Evolutionary conservation across 2,888 invertebrate species (phyloP), one percentile per base, ranked within the genome.

Genomic region (Spodoptera littoralis): DNA sequence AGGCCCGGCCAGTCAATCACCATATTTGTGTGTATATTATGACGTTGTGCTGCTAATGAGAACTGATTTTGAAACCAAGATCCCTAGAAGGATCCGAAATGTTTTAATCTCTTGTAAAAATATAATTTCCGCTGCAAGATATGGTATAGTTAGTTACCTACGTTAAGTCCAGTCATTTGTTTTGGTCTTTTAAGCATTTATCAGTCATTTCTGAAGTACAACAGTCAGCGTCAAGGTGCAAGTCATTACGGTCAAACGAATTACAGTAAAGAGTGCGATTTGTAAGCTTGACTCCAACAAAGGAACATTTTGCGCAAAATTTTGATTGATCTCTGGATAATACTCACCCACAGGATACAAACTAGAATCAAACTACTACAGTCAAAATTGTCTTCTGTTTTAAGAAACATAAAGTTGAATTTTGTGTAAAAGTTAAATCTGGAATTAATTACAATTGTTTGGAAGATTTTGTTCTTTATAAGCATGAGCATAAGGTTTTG

Each of bases 201-300:
- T 74, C 47, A 65, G 73, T 74, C 70, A 77, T 75, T 64, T 60
- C 55, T 63, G 54, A 65, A 46, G 67, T 70, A 70, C 73, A 69
- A 79, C 65, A 73, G 62, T 77, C 27, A 60, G 57, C 54, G 70
- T 70, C 66, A 81, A 72, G 79, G 70, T 77, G 75, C 81, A 80
- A 84, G 81, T 86, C 86, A 88, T 89, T 89, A 89, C 80, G 83
- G 84, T 74, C 85, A 82, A 87, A 77, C 82, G 78, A 79, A 85
- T 84, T 79, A 81, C 79, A 68, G 71, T 82, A 84, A 88, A 84
- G 80, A 83, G 80, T 76, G 81, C 84, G 75, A 89, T 90, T 90
- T 89, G 86, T 88, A 86, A 87, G 83, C 86, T 82, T 80, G 81
- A 84, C 77, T 84, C 81, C 79, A 78, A 84, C 81, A 83, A 79